Conservation (phyloP, 2,113 vertebrate species). For the Scytalopus superciliaris region DNA sequence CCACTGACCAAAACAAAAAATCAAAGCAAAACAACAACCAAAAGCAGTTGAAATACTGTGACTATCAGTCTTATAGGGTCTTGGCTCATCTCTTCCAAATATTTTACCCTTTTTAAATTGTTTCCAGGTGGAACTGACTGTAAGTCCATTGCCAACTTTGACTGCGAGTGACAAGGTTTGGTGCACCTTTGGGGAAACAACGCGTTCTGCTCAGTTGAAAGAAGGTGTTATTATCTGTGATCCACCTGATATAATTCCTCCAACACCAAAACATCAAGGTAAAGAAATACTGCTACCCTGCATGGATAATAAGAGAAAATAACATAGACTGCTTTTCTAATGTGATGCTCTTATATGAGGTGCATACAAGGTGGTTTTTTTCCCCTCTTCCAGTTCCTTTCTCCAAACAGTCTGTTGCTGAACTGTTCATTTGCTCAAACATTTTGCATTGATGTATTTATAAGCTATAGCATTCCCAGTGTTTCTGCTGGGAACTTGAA, state of each 20-base stretch:
- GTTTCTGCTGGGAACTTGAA: not conserved
- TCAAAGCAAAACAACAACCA: not conserved
- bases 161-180: slow-evolving; percentile 47
- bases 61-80: not conserved
- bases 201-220: not conserved
- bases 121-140: slow-evolving; percentile 74
- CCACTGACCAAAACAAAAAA: not conserved
- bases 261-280: slow-evolving; percentile 74
- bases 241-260: slow-evolving; percentile 59
- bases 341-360: not conserved
- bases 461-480: not conserved
- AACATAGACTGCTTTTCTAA: not conserved
- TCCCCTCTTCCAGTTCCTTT: not conserved
- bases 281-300: not conserved
- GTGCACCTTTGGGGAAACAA: slow-evolving; percentile 70
- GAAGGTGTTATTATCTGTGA: slow-evolving; percentile 62
- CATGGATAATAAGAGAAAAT: not conserved
- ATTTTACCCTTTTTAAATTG: not conserved
- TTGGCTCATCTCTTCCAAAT: not conserved
- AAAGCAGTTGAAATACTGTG: not conserved
- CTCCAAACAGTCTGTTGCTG: not conserved
- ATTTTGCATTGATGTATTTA: not conserved
- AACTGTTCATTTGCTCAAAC: not conserved
- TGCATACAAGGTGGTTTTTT: not conserved
- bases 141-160: slow-evolving; percentile 74